A percentile compares a stretch with the other conserved stretches of the same genome.
Conservation (phyloP, 35 echinoderm and acorn worm species). For the Acanthaster planci region DNA sequence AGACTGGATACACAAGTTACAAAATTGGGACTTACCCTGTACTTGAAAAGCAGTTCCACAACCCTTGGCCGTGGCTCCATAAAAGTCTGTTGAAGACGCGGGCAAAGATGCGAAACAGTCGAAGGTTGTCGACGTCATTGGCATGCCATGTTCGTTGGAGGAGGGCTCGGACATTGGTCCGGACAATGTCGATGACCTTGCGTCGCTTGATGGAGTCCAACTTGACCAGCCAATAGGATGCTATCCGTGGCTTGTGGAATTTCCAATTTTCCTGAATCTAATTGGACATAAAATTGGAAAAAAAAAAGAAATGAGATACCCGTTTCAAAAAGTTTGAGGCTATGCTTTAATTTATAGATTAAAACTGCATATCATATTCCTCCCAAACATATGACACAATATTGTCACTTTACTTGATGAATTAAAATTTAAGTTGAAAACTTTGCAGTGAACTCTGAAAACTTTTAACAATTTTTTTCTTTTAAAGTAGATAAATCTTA, state of each 20-base stretch:
- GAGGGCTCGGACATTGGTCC: constrained; percentile 87
- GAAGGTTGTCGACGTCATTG: constrained; percentile 69
- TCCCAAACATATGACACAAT: too few species aligned
- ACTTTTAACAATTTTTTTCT: too few species aligned
- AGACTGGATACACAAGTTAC: not conserved
- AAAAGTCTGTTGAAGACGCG: constrained; percentile 91
- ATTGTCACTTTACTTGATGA: too few species aligned
- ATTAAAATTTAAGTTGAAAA: too few species aligned
- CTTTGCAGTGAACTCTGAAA: too few species aligned
- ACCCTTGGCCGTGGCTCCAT: constrained; percentile 94
- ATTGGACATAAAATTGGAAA: not conserved
- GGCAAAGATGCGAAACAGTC: constrained; percentile 79
- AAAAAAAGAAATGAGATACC: too few species aligned
- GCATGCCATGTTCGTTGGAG: constrained; percentile 78
- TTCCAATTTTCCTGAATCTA: constrained; percentile 96
- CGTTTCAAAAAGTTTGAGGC: too few species aligned
- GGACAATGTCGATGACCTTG: constrained; percentile 91
- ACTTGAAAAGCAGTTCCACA: constrained; percentile 97
- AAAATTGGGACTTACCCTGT: constrained; percentile 64
- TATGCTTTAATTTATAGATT: too few species aligned
- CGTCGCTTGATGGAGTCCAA: constrained; percentile 94
- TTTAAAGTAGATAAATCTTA: too few species aligned
- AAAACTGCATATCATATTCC: too few species aligned
- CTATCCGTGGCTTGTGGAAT: constrained; percentile 99
- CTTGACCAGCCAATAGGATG: constrained; percentile 98